These are phyloP conservation scores for Morpho helenor DNA, from an alignment of 2,888 invertebrate genomes.

Conservation along the genomic window DNA sequence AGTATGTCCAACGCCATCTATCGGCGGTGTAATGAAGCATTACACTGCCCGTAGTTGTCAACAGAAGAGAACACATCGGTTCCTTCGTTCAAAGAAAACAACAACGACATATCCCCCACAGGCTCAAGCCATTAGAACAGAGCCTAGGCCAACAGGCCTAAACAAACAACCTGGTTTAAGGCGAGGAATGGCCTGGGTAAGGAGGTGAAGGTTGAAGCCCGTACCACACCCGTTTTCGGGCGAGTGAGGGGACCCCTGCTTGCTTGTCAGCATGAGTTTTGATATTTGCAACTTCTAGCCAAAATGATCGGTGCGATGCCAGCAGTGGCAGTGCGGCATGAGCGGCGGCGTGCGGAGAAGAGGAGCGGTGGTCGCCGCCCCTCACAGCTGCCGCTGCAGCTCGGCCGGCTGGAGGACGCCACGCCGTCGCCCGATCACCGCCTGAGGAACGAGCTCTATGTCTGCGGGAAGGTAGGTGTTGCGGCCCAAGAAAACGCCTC, in stretches of 20 bases:
- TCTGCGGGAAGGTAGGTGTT: constrained; percentile 84
- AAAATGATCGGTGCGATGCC: constrained; percentile 94
- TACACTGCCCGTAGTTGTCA: neutral
- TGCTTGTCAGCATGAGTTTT: neutral
- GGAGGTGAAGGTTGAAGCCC: too few relatives aligned
- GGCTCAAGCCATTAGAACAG: too few relatives aligned
- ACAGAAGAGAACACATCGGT: too few relatives aligned
- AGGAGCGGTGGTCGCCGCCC: constrained; percentile 81
- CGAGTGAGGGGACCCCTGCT: too few relatives aligned
- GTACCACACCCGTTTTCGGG: too few relatives aligned
- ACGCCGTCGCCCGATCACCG: constrained; percentile 82
- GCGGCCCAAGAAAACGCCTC: too few relatives aligned
- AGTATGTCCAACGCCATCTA: too few relatives aligned
- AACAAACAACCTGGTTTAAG: too few relatives aligned
- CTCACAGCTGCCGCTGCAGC: constrained; percentile 83
- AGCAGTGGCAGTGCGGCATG: constrained; percentile 91
- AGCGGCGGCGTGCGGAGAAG: constrained; percentile 86
- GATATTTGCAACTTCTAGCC: constrained; percentile 39
- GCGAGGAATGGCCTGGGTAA: too few relatives aligned
- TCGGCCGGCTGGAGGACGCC: constrained; percentile 81
- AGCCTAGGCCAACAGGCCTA: too few relatives aligned
- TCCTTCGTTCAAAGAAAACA: too few relatives aligned
- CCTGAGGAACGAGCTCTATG: constrained; percentile 82
- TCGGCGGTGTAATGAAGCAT: neutral
- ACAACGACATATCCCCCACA: too few relatives aligned